Conservation (phyloP, 2,888 invertebrate genomes). For the Sarcophaga carnaria region DNA sequence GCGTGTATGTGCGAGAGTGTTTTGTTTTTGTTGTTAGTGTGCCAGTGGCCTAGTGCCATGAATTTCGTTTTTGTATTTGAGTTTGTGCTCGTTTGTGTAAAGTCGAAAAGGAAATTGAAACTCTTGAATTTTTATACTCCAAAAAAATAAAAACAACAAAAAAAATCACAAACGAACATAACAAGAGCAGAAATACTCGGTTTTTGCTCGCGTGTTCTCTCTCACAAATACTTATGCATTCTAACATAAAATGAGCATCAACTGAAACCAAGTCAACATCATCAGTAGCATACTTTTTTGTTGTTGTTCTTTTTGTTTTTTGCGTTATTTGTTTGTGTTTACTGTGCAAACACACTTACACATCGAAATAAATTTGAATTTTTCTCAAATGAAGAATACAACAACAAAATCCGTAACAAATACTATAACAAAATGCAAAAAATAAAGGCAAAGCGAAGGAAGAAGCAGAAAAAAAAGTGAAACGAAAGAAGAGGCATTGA, state of each 20-base stretch:
- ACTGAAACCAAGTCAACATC: conserved; percentile 42
- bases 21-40: conserved; percentile 53
- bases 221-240: background rate
- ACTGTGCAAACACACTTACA: conserved; percentile 12
- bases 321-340: conserved; percentile 10
- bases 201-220: background rate
- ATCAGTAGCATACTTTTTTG: conserved; percentile 38
- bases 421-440: conserved; percentile 35
- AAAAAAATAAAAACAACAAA: background rate
- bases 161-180: conserved; percentile 23
- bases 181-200: background rate
- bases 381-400: conserved; percentile 20
- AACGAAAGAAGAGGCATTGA: conserved; percentile 52
- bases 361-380: background rate
- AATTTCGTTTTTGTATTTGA: conserved; percentile 50
- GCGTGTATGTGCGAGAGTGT: conserved; percentile 7
- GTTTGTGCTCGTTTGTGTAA: conserved; percentile 55
- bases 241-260: conserved; percentile 64
- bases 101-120: conserved; percentile 58
- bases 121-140: conserved; percentile 54
- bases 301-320: background rate
- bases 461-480: conserved; percentile 23
- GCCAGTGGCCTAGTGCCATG: conserved; percentile 69
- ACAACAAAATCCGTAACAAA: background rate
- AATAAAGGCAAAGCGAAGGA: conserved; percentile 29